phyloP scores from a whole-genome alignment of 2,888 invertebrate genomes.

The Pteria penguin region DNA sequence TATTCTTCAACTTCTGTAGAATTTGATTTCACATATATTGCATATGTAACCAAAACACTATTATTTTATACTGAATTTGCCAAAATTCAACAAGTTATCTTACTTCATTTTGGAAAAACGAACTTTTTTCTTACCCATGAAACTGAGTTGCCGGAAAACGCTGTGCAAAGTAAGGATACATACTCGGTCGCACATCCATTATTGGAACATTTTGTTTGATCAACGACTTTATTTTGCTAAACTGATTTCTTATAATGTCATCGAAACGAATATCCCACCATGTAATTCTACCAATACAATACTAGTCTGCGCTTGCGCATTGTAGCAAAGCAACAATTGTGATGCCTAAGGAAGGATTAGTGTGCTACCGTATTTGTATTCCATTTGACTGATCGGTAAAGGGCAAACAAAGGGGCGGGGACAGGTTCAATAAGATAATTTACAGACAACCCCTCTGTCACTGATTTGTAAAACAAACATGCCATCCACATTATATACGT shows the following conservation, averaged over 20 bases:
- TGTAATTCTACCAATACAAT: background rate
- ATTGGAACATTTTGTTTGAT: too few relatives aligned
- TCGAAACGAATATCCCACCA: too few relatives aligned
- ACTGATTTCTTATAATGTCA: too few relatives aligned
- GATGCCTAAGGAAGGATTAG: background rate
- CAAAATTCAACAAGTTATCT: too few relatives aligned
- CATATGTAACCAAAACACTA: too few relatives aligned
- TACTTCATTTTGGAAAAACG: too few relatives aligned
- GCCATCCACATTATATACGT: too few relatives aligned
- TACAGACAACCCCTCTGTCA: background rate
- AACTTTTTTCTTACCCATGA: constrained; percentile 30
- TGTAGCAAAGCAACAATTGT: background rate
- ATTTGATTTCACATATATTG: too few relatives aligned
- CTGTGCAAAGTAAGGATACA: constrained; percentile 39
- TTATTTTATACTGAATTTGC: too few relatives aligned
- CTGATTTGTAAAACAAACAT: background rate
- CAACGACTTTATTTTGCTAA: too few relatives aligned
- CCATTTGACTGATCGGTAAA: background rate
- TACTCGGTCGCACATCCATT: constrained; percentile 33
- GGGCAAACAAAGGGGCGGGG: background rate
- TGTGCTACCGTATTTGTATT: background rate
- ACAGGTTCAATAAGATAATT: background rate
- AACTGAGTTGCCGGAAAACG: constrained; percentile 25
- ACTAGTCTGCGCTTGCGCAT: background rate
- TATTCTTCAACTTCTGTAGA: too few relatives aligned